A percentile compares a stretch with the other conserved stretches of the same genome.
These are phyloP conservation scores for Lasioglossum vierecki DNA, from an alignment of 2,888 invertebrate species.

Conservation along the genomic window DNA sequence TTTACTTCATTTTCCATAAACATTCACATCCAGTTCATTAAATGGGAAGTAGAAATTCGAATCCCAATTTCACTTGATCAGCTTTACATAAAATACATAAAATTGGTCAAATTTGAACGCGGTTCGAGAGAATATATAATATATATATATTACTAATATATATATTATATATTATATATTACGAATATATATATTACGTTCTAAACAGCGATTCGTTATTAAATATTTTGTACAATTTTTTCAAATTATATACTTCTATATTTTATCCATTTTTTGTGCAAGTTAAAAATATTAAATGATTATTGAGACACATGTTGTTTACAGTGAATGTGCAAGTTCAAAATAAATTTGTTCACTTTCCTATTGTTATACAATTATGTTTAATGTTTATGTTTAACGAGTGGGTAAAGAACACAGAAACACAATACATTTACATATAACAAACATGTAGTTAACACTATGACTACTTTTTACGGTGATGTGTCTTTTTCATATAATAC, in stretches of 20 bases:
- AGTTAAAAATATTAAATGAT: neutral
- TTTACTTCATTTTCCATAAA: constrained; percentile 61
- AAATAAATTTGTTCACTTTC: neutral
- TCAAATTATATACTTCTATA: neutral
- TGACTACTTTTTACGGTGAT: constrained; percentile 78
- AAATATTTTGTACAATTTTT: neutral
- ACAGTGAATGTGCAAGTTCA: neutral
- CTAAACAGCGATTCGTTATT: neutral
- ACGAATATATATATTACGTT: neutral
- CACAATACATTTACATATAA: constrained; percentile 13
- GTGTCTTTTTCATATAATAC: constrained; percentile 79
- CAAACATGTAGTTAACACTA: constrained; percentile 68
- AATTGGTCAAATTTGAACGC: neutral
- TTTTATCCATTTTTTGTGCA: neutral
- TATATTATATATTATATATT: too few species aligned
- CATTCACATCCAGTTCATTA: constrained; percentile 41
- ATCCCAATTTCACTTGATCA: neutral
- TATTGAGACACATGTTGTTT: neutral
- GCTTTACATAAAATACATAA: neutral
- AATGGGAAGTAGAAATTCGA: neutral
- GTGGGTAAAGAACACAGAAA: constrained; percentile 23
- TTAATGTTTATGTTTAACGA: neutral
- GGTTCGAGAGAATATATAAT: neutral
- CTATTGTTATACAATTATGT: neutral
- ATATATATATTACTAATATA: too few species aligned